A percentile compares a stretch with the other conserved stretches of the same genome.
These are phyloP conservation scores for Trachurus trachurus DNA, from an alignment of 2,797 vertebrate species.

Conservation along the genomic window DNA sequence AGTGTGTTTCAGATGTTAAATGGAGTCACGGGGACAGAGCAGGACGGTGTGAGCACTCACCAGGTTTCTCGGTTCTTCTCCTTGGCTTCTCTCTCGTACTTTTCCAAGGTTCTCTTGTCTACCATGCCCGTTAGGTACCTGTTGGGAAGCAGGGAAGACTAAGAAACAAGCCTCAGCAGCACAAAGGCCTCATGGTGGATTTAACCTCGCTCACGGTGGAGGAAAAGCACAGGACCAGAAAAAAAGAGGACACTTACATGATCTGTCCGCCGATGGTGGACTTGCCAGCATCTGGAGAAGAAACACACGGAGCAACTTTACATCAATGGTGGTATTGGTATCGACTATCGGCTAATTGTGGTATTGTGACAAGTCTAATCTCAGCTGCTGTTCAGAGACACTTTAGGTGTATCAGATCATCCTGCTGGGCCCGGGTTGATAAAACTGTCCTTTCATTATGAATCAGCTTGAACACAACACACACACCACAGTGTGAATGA, in stretches of 20 bases:
- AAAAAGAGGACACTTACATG: slow-evolving; percentile 88
- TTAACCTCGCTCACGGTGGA: background rate
- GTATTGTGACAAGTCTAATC: background rate
- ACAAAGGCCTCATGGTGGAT: background rate
- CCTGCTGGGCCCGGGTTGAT: too few relatives aligned
- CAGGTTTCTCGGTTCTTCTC: slow-evolving; percentile 99
- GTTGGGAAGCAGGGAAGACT: background rate
- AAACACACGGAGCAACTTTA: slow-evolving; percentile 7
- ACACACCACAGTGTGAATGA: too few relatives aligned
- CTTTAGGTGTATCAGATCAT: too few relatives aligned
- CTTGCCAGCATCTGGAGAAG: slow-evolving; percentile 93
- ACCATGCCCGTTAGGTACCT: slow-evolving; percentile 99
- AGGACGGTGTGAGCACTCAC: slow-evolving; percentile 75
- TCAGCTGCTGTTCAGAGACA: background rate
- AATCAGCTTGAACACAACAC: background rate
- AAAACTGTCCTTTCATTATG: background rate
- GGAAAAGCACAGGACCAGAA: background rate
- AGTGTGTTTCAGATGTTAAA: background rate
- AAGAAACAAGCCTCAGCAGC: background rate
- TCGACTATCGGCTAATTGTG: too few relatives aligned
- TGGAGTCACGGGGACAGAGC: background rate
- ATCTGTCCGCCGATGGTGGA: slow-evolving; percentile 99
- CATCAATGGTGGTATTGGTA: background rate
- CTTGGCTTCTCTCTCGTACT: slow-evolving; percentile 98
- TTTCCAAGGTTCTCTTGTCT: slow-evolving; percentile 98